Conservation (phyloP, 23 tunicate genomes). For the Styela clava region DNA sequence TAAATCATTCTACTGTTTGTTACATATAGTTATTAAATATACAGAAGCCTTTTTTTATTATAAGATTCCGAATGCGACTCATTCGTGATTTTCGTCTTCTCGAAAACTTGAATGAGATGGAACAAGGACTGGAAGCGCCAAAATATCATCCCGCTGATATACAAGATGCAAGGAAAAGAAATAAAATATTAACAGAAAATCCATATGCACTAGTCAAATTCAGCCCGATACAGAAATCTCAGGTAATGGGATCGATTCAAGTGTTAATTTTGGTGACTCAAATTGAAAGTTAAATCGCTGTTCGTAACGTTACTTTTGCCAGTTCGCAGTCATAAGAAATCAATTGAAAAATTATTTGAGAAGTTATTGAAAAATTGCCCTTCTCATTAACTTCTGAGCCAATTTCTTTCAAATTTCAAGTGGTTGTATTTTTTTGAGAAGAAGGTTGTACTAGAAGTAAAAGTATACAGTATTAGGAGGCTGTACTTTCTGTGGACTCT, state of each 20-base stretch:
- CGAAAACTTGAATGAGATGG: constrained; percentile 92
- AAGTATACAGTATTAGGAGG: too few species aligned
- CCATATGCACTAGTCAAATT: constrained; percentile 93
- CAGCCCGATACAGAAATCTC: constrained; percentile 42
- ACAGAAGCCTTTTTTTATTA: too few species aligned
- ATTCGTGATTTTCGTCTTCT: constrained; percentile 86
- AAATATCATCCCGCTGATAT: constrained; percentile 84
- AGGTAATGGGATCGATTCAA: constrained; percentile 24
- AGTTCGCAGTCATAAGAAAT: background rate
- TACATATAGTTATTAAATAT: too few species aligned
- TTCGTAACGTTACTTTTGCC: constrained; percentile 9
- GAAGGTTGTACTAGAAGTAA: too few species aligned
- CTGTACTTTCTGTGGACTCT: background rate
- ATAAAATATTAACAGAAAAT: constrained; percentile 51
- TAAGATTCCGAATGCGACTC: constrained; percentile 80
- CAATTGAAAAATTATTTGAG: too few species aligned
- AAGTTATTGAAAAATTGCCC: too few species aligned
- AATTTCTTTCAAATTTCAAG: too few species aligned
- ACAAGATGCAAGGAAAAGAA: constrained; percentile 39
- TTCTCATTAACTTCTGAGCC: too few species aligned
- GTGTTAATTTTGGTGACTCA: too few species aligned
- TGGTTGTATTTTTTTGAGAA: too few species aligned
- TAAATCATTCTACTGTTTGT: too few species aligned
- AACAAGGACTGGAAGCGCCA: constrained; percentile 88
- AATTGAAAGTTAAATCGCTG: too few species aligned